phyloP scores from a whole-genome alignment of 2,888 invertebrate genomes.

The Torymus auratus region DNA sequence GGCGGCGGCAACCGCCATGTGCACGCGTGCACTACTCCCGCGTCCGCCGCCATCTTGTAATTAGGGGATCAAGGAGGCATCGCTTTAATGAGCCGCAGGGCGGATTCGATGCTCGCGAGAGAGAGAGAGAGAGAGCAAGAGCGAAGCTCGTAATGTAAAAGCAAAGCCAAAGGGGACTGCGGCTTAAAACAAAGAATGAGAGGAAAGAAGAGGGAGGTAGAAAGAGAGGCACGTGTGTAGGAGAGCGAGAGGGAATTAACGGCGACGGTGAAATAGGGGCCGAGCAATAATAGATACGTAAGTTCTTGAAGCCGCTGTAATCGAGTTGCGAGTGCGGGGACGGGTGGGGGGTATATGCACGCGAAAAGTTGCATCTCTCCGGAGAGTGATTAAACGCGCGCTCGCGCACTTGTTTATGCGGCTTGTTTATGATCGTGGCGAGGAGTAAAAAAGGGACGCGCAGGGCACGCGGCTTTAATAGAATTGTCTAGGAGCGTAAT shows the following conservation, averaged over 20 bases:
- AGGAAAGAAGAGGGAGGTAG: conserved; percentile 8
- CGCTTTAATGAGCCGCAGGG: conserved; percentile 73
- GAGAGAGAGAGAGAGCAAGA: too few species aligned
- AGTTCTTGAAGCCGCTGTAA: conserved; percentile 34
- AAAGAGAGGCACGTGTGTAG: not conserved
- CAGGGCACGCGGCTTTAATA: conserved; percentile 30
- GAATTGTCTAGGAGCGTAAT: conserved; percentile 48
- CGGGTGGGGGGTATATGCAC: not conserved
- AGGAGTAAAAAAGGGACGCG: not conserved
- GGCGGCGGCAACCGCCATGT: conserved; percentile 66
- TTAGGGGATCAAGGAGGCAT: conserved; percentile 74
- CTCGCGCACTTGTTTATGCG: conserved; percentile 5
- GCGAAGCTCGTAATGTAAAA: conserved; percentile 63
- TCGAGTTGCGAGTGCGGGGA: conserved; percentile 18
- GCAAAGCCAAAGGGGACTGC: conserved; percentile 58
- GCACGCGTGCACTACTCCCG: conserved; percentile 63
- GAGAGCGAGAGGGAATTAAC: conserved; percentile 67
- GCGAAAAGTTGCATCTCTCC: not conserved
- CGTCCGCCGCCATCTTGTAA: conserved; percentile 73
- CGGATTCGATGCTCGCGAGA: conserved; percentile 57
- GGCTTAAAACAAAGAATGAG: not conserved
- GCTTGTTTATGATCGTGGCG: not conserved
- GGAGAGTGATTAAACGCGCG: conserved; percentile 29
- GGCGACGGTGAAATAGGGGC: conserved; percentile 59
- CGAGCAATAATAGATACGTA: conserved; percentile 50